These are phyloP conservation scores for Muscina levida DNA, from an alignment of 2,888 invertebrate species.

Conservation along the genomic window DNA sequence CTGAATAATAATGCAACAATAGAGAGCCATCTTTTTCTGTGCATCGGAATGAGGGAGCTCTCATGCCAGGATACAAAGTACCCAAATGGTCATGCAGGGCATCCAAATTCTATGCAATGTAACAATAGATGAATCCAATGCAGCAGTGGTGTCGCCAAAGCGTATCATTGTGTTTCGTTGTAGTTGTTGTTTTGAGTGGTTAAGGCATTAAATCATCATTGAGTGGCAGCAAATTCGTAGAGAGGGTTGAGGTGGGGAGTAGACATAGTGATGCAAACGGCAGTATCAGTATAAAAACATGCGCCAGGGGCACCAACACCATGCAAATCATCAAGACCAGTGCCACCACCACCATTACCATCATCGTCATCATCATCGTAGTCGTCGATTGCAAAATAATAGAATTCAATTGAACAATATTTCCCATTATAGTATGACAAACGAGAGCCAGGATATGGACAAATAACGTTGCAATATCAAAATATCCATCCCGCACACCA, in stretches of 20 bases:
- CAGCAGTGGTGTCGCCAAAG: background rate
- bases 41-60: constrained; percentile 97
- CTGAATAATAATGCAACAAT: constrained; percentile 97
- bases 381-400: constrained; percentile 35
- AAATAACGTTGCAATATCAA: constrained; percentile 41
- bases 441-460: constrained; percentile 46
- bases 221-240: background rate
- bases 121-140: constrained; percentile 21
- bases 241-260: background rate
- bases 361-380: too few relatives aligned
- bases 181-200: constrained; percentile 19
- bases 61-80: constrained; percentile 96
- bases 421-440: constrained; percentile 43
- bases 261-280: constrained; percentile 16
- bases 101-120: constrained; percentile 89
- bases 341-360: constrained; percentile 16
- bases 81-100: constrained; percentile 97
- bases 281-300: constrained; percentile 28
- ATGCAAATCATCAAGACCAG: background rate
- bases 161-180: too few relatives aligned
- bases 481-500: constrained; percentile 28
- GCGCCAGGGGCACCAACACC: too few relatives aligned
- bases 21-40: constrained; percentile 95
- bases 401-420: constrained; percentile 46
- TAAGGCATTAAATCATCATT: constrained; percentile 30